Evolutionary conservation across 2,888 invertebrate species (phyloP).

Genomic region (Aporophyla lueneburgensis): DNA sequence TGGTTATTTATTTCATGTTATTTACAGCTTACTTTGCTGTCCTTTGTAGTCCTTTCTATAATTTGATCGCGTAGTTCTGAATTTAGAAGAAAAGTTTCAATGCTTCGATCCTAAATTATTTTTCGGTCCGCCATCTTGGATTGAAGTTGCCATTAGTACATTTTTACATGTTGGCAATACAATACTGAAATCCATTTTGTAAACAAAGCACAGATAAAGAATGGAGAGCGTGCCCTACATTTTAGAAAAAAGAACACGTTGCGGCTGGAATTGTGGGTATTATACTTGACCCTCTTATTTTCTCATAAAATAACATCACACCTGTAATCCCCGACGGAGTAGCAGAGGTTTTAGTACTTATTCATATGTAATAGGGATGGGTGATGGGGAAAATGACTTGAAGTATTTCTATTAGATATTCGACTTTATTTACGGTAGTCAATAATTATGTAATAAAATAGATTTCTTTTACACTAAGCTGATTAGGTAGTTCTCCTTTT

Average conservation of each 20-base stretch:
- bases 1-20: not conserved
- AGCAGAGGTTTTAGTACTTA: slow-evolving; percentile 1
- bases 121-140: not conserved
- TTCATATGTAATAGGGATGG: not conserved
- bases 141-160: not conserved
- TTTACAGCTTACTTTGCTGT: not conserved
- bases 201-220: not conserved
- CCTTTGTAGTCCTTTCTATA: not conserved
- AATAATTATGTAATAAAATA: too few relatives aligned
- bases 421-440: too few relatives aligned
- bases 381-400: not conserved
- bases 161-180: not conserved
- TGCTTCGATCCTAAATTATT: not conserved
- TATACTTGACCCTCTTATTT: not conserved
- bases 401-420: too few relatives aligned
- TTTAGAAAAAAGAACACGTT: not conserved
- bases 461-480: too few relatives aligned
- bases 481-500: too few relatives aligned
- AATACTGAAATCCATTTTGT: not conserved
- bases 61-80: not conserved
- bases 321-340: not conserved
- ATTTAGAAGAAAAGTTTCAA: not conserved
- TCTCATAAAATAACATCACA: not conserved
- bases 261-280: not conserved
- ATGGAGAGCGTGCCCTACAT: not conserved